Conservation (phyloP, 2,888 invertebrate genomes). For the Stenodera caucasica region DNA sequence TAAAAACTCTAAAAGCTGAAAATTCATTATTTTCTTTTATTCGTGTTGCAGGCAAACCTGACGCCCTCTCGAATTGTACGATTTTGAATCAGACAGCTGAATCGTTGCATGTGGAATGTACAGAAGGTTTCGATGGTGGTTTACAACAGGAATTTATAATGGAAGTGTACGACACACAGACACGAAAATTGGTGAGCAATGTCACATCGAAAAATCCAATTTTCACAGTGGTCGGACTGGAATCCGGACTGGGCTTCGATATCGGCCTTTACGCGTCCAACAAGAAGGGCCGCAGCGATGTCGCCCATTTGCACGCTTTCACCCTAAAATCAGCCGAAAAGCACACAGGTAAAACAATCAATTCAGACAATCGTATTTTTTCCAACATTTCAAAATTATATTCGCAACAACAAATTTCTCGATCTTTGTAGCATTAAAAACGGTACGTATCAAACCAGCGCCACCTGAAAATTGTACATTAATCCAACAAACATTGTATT, state of each 20-base stretch:
- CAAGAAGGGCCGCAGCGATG: slow-evolving; percentile 71
- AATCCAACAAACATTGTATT: slow-evolving; percentile 54
- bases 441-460: slow-evolving; percentile 45
- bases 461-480: slow-evolving; percentile 61
- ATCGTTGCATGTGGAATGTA: slow-evolving; percentile 71
- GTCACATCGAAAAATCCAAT: slow-evolving; percentile 62
- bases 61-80: slow-evolving; percentile 72
- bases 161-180: slow-evolving; percentile 65
- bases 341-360: slow-evolving; percentile 62
- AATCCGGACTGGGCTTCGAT: slow-evolving; percentile 70
- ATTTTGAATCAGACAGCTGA: slow-evolving; percentile 74
- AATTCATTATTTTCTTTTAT: neutral
- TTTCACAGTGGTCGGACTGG: slow-evolving; percentile 68
- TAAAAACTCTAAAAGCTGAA: neutral
- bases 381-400: too few relatives aligned
- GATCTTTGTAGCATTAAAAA: neutral
- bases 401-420: too few relatives aligned
- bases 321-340: slow-evolving; percentile 74
- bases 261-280: slow-evolving; percentile 71
- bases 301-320: slow-evolving; percentile 66
- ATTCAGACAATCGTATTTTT: neutral
- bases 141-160: slow-evolving; percentile 73
- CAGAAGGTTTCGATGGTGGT: slow-evolving; percentile 77
- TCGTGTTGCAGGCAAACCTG: slow-evolving; percentile 66
- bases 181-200: slow-evolving; percentile 61